A percentile compares a stretch with the other conserved stretches of the same genome.
phyloP scores from a whole-genome alignment of 2,113 vertebrate genomes.

The Ploceus nigricollis region DNA sequence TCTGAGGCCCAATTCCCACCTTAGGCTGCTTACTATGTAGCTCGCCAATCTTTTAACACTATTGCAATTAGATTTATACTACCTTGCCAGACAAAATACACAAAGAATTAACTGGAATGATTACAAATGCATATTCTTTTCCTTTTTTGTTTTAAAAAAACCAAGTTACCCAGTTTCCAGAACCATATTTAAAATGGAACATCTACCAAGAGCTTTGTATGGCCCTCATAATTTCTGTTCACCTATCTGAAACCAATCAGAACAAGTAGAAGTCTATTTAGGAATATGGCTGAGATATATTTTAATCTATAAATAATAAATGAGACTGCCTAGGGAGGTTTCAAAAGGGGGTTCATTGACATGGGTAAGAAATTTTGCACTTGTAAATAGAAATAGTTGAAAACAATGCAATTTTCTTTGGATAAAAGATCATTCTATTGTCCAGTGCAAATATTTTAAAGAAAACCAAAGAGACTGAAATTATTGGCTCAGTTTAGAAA shows the following conservation, averaged over 20 bases:
- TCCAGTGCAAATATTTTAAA: slow-evolving; percentile 56
- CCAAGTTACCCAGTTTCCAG: slow-evolving; percentile 30
- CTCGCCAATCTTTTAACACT: slow-evolving; percentile 63
- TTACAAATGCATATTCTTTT: slow-evolving; percentile 47
- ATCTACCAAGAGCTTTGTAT: not conserved
- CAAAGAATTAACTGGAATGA: slow-evolving; percentile 66
- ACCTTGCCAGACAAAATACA: slow-evolving; percentile 68
- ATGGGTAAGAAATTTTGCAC: slow-evolving; percentile 17
- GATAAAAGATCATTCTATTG: slow-evolving; percentile 29
- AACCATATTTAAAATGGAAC: slow-evolving; percentile 58
- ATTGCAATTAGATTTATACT: slow-evolving; percentile 60
- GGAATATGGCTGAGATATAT: slow-evolving; percentile 34
- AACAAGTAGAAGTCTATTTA: slow-evolving; percentile 60
- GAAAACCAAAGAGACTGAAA: slow-evolving; percentile 64
- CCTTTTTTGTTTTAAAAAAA: not conserved
- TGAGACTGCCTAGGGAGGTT: slow-evolving; percentile 31
- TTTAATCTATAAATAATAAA: slow-evolving; percentile 66
- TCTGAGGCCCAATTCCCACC: slow-evolving; percentile 42
- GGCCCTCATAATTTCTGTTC: not conserved
- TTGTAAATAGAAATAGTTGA: slow-evolving; percentile 50
- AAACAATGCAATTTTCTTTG: slow-evolving; percentile 43
- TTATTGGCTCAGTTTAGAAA: slow-evolving; percentile 69
- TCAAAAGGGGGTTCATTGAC: slow-evolving; percentile 35
- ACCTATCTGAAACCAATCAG: slow-evolving; percentile 60
- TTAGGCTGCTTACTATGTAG: slow-evolving; percentile 53